Percentiles rank a stretch among this genome's conserved stretches.
These are phyloP conservation scores for Tauraco erythrolophus DNA, from an alignment of 2,113 vertebrate genomes.

Conservation along the genomic window DNA sequence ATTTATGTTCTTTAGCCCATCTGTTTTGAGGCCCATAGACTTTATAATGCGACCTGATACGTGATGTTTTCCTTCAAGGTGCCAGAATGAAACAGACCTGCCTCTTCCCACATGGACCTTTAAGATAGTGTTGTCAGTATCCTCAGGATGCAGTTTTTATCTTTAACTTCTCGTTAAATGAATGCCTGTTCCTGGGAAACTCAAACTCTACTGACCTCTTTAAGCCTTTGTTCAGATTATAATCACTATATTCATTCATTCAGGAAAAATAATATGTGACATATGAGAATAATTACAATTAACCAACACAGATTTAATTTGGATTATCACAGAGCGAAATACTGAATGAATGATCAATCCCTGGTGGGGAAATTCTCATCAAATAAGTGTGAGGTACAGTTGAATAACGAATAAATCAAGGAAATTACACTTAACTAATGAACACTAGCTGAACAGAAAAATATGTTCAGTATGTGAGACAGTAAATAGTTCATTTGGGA, in stretches of 20 bases:
- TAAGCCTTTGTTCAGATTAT: constrained; percentile 24
- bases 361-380: not conserved
- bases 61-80: not conserved
- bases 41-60: not conserved
- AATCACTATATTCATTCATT: constrained; percentile 46
- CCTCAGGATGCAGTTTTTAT: not conserved
- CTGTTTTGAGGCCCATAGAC: not conserved
- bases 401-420: not conserved
- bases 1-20: not conserved
- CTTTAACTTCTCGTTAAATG: constrained; percentile 2
- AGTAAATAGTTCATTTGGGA: not conserved
- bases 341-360: not conserved
- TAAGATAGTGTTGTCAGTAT: not conserved
- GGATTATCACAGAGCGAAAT: constrained; percentile 6
- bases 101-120: not conserved
- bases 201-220: constrained; percentile 24
- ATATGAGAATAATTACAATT: constrained; percentile 18
- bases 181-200: not conserved
- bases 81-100: not conserved
- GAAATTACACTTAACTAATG: not conserved
- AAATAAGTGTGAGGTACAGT: not conserved
- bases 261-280: constrained; percentile 46
- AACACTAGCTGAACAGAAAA: not conserved
- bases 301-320: constrained; percentile 38
- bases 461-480: not conserved